Evolutionary conservation across 2,797 vertebrate species (phyloP).

Genomic region (Phoeniculus purpureus): DNA sequence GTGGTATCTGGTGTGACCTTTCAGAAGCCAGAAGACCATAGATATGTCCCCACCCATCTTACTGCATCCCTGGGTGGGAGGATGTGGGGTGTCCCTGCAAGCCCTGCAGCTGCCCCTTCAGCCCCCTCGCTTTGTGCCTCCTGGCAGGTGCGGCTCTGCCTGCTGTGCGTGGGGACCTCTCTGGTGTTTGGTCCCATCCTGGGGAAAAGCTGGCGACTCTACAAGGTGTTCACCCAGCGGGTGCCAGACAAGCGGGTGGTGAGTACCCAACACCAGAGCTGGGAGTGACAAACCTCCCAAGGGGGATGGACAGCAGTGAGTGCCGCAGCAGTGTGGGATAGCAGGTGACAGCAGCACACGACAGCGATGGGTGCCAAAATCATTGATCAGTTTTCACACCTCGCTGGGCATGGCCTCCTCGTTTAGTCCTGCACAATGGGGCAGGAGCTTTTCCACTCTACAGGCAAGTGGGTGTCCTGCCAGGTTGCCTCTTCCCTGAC

Average conservation of each 20-base stretch:
- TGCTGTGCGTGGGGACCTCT: conserved; percentile 90
- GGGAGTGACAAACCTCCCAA: rapidly evolving
- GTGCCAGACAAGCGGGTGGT: conserved; percentile 96
- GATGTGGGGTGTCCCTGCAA: rapidly evolving
- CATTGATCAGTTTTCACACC: neutral
- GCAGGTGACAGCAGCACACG: neutral
- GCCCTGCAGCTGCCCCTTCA: neutral
- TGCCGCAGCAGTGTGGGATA: neutral
- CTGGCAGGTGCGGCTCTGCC: conserved; percentile 86
- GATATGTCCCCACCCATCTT: neutral
- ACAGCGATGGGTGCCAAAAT: neutral
- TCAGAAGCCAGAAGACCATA: neutral
- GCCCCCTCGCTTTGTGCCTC: neutral
- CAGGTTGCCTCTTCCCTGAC: neutral
- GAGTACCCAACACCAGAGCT: conserved; percentile 3
- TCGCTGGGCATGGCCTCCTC: neutral
- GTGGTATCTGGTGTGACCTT: neutral
- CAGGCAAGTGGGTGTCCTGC: neutral
- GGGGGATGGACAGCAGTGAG: neutral
- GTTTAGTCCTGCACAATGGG: neutral
- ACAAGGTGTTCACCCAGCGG: conserved; percentile 94
- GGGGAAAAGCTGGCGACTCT: conserved; percentile 97
- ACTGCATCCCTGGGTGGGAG: neutral
- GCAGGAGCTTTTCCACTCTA: neutral
- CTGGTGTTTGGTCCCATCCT: conserved; percentile 93